Evolutionary conservation across 2,113 vertebrate species (phyloP).

Genomic region (Dicentrarchus labrax): DNA sequence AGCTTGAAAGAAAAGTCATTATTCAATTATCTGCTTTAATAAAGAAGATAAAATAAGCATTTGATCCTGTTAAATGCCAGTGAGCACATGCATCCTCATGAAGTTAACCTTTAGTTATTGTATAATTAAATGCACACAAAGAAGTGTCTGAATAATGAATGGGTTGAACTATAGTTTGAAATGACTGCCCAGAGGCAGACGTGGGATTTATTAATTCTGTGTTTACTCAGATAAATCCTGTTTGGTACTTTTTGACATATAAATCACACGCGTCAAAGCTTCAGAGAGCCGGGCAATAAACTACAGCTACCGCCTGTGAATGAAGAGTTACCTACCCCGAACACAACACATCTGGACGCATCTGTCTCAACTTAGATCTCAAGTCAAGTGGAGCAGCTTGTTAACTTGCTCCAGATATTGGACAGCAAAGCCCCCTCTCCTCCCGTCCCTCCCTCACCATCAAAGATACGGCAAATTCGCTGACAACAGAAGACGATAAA

Average conservation of each 20-base stretch:
- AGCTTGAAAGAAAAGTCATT: constrained; percentile 63
- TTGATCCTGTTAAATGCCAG: constrained; percentile 60
- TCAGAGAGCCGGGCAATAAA: constrained; percentile 23
- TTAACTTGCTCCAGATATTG: constrained; percentile 63
- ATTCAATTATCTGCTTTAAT: constrained; percentile 71
- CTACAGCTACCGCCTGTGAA: constrained; percentile 14
- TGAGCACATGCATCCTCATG: constrained; percentile 46
- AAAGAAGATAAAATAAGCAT: constrained; percentile 53
- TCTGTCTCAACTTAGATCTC: constrained; percentile 59
- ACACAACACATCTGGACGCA: constrained; percentile 61
- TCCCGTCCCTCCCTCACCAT: not conserved
- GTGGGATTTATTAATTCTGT: not conserved
- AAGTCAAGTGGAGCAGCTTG: constrained; percentile 49
- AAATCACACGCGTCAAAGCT: constrained; percentile 5
- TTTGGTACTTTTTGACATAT: not conserved
- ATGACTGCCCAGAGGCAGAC: not conserved
- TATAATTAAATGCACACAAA: constrained; percentile 37
- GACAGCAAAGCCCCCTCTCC: constrained; percentile 1
- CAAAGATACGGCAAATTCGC: constrained; percentile 48
- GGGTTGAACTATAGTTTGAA: constrained; percentile 21
- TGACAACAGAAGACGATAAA: constrained; percentile 65
- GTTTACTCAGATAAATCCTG: not conserved
- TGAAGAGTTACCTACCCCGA: constrained; percentile 10
- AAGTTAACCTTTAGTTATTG: constrained; percentile 54
- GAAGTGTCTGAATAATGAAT: constrained; percentile 42